Conservation (phyloP, 2,888 invertebrate genomes). For the Drosophila subsilvestris region DNA sequence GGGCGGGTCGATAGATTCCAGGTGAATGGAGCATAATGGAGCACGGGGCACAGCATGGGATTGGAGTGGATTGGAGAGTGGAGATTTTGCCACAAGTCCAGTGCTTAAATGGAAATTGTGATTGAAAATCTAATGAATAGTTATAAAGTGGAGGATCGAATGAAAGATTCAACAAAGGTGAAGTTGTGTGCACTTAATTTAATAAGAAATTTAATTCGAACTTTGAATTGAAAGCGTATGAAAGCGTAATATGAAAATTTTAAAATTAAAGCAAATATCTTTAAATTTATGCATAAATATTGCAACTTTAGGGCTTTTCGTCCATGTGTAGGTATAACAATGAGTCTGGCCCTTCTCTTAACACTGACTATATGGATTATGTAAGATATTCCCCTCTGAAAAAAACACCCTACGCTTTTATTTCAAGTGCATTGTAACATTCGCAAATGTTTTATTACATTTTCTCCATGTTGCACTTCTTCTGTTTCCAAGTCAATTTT, state of each 20-base stretch:
- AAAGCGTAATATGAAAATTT: no score
- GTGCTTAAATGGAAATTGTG: not conserved
- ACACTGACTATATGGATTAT: no score
- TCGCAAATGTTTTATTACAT: constrained; percentile 13
- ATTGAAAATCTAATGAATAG: not conserved
- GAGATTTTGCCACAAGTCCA: no score
- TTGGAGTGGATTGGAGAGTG: no score
- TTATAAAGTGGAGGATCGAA: not conserved
- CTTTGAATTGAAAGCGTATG: not conserved
- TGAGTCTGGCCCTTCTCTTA: no score
- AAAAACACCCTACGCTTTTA: not conserved
- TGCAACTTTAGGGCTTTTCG: no score
- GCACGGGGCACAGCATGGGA: no score
- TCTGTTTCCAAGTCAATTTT: constrained; percentile 53
- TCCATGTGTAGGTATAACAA: no score
- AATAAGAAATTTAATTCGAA: not conserved
- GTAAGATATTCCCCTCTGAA: not conserved
- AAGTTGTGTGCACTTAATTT: not conserved
- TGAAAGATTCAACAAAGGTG: not conserved
- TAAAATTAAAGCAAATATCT: no score
- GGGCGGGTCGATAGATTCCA: constrained; percentile 17
- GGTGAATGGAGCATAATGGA: constrained; percentile 9
- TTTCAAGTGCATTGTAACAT: constrained; percentile 23
- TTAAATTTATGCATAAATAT: no score
- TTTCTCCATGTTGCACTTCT: constrained; percentile 1